Conservation (phyloP, 2,113 vertebrate genomes). For the Anas platyrhynchos region DNA sequence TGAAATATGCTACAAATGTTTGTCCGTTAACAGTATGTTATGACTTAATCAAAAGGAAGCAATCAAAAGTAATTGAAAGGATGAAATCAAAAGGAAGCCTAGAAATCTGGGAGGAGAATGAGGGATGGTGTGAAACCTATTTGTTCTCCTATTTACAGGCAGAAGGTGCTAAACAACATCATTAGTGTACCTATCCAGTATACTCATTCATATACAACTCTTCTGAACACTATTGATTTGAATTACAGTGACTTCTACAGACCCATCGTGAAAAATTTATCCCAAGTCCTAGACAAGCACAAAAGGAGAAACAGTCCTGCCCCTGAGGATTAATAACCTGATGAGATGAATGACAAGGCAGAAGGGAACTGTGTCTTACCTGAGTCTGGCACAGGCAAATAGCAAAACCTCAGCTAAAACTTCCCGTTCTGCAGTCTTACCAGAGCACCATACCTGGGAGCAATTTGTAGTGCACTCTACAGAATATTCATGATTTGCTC, state of each 20-base stretch:
- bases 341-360: background rate
- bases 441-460: background rate
- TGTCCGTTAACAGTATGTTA: background rate
- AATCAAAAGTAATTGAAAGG: background rate
- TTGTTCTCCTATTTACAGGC: background rate
- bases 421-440: background rate
- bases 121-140: background rate
- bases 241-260: background rate
- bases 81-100: background rate
- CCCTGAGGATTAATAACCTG: rapidly evolving
- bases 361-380: background rate
- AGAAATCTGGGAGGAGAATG: background rate
- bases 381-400: background rate
- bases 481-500: background rate
- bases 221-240: background rate
- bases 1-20: background rate
- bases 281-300: background rate
- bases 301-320: background rate
- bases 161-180: background rate
- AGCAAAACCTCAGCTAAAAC: background rate
- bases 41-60: background rate
- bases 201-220: background rate
- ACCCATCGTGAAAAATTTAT: background rate
- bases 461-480: background rate
- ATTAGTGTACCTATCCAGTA: background rate